Evolutionary conservation across 35 echinoderm and acorn worm genomes (phyloP).

Genomic region (Amphiura filiformis): DNA sequence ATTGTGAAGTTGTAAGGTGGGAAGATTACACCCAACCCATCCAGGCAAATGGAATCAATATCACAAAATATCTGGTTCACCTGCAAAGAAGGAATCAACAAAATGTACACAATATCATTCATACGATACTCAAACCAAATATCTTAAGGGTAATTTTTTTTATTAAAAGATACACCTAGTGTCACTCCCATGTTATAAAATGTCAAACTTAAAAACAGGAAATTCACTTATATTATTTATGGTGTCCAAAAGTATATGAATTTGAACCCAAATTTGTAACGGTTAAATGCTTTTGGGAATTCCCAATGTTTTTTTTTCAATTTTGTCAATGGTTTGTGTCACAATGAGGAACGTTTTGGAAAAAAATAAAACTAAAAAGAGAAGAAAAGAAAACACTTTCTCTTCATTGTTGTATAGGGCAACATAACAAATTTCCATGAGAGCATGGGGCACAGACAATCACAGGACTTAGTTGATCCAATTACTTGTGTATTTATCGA

Average conservation of each 20-base stretch:
- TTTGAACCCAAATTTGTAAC: neutral
- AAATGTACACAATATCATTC: neutral
- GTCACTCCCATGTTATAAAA: neutral
- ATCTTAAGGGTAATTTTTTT: too few relatives aligned
- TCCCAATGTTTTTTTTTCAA: neutral
- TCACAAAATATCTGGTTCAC: constrained; percentile 35
- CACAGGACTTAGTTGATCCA: too few relatives aligned
- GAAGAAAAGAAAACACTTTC: too few relatives aligned
- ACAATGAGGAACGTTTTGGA: too few relatives aligned
- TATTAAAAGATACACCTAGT: neutral
- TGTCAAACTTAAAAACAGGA: neutral
- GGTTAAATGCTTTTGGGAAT: neutral
- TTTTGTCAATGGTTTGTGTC: too few relatives aligned
- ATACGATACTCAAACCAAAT: too few relatives aligned
- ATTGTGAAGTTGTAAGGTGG: constrained; percentile 24
- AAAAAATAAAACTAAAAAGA: too few relatives aligned
- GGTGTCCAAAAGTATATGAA: neutral
- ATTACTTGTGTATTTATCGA: too few relatives aligned
- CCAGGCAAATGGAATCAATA: constrained; percentile 14
- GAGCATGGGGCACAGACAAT: too few relatives aligned
- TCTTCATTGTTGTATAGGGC: too few relatives aligned
- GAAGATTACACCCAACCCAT: constrained; percentile 31
- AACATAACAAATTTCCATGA: too few relatives aligned
- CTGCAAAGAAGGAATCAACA: constrained; percentile 5
- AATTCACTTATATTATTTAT: neutral